These are phyloP conservation scores for Limenitis camilla DNA, from an alignment of 2,888 invertebrate genomes.

Conservation along the genomic window DNA sequence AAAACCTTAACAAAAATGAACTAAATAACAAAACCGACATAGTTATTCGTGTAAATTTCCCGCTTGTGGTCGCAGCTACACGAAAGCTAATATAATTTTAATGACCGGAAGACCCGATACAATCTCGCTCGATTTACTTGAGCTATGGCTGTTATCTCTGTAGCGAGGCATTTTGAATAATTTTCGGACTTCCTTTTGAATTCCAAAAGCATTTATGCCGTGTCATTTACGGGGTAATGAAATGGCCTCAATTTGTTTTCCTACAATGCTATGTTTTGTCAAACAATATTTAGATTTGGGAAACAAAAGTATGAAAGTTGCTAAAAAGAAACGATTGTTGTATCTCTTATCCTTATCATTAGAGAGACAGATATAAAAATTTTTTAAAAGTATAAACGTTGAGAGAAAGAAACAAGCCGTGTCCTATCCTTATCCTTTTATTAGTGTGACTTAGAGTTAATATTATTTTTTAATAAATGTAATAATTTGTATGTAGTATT, in stretches of 20 bases:
- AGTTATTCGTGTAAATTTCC: neutral
- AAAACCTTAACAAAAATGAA: neutral
- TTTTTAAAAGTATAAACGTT: too few relatives aligned
- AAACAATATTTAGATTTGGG: too few relatives aligned
- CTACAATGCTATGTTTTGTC: too few relatives aligned
- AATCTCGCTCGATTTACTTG: constrained; percentile 3
- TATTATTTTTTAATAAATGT: too few relatives aligned
- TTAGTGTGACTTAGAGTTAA: too few relatives aligned
- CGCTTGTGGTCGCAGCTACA: neutral
- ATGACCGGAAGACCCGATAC: constrained; percentile 8
- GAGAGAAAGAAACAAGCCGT: too few relatives aligned
- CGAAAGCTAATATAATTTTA: constrained; percentile 8
- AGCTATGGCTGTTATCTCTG: constrained; percentile 3
- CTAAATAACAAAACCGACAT: neutral
- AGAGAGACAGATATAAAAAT: too few relatives aligned
- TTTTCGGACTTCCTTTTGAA: constrained; percentile 7
- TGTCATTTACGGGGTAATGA: neutral
- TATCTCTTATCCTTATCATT: too few relatives aligned
- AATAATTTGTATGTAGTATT: too few relatives aligned
- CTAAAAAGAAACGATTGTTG: too few relatives aligned
- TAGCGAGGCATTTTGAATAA: constrained; percentile 3
- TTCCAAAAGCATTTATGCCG: neutral
- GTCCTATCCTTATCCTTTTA: too few relatives aligned
- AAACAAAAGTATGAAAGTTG: too few relatives aligned
- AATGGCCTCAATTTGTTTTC: neutral